Percentiles rank a stretch among this genome's conserved stretches.
Conservation (phyloP, 2,113 vertebrate species). For the Spizaetus ornatus region DNA sequence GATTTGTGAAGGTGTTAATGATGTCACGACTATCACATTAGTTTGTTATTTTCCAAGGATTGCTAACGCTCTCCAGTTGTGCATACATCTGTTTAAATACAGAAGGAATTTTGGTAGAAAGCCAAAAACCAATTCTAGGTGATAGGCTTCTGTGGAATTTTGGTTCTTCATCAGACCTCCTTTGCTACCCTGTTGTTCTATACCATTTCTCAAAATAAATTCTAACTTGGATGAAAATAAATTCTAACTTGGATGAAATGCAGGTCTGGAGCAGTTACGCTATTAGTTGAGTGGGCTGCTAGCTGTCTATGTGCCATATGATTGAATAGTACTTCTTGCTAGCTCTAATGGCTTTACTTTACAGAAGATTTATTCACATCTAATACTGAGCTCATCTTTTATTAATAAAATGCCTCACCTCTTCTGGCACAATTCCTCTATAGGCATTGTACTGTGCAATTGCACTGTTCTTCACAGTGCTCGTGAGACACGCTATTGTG, state of each 20-base stretch:
- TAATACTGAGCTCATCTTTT: background rate
- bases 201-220: background rate
- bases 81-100: background rate
- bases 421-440: background rate
- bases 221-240: background rate
- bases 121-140: background rate
- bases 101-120: background rate
- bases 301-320: background rate
- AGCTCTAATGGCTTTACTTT: background rate
- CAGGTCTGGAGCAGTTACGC: background rate
- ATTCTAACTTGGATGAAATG: background rate
- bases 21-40: background rate
- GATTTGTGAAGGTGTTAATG: background rate
- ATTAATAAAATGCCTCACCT: background rate
- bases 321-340: background rate
- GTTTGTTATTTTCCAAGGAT: background rate
- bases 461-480: background rate
- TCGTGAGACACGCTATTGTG: accelerated
- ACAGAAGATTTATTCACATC: background rate
- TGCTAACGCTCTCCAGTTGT: background rate
- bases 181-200: background rate
- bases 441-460: background rate
- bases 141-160: background rate
- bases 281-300: background rate
- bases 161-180: background rate